Conservation (phyloP, 2,797 vertebrate species). For the Neoniphon sammara region DNA sequence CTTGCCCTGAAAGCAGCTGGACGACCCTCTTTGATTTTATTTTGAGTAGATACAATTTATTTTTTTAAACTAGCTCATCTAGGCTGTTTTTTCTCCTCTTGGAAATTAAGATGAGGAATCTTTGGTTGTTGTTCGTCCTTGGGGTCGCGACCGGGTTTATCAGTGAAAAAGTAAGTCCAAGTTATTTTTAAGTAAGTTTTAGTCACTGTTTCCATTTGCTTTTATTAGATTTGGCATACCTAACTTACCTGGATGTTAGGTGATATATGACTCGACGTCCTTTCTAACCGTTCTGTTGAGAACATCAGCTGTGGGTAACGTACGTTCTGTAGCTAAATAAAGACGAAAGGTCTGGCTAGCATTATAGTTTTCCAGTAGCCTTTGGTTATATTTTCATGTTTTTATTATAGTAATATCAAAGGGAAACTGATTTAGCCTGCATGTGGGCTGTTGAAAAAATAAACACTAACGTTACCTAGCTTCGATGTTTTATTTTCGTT, state of each 20-base stretch:
- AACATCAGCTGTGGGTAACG: no score
- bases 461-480: no score
- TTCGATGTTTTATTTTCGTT: no score
- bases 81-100: background rate
- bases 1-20: background rate
- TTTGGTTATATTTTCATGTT: background rate
- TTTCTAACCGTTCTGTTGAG: background rate
- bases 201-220: constrained; percentile 14
- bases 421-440: background rate
- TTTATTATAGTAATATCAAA: background rate
- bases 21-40: background rate
- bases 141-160: constrained; percentile 68
- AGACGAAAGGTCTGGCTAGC: no score
- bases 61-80: background rate
- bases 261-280: background rate
- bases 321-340: no score
- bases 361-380: no score
- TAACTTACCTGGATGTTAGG: background rate
- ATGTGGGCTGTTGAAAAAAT: background rate
- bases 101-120: constrained; percentile 71
- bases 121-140: constrained; percentile 73
- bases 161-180: constrained; percentile 68
- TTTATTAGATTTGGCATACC: background rate
- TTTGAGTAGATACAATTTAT: background rate
- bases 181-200: background rate